Evolutionary conservation across 2,113 vertebrate genomes (phyloP).

Genomic region (Oreochromis spilurus): DNA sequence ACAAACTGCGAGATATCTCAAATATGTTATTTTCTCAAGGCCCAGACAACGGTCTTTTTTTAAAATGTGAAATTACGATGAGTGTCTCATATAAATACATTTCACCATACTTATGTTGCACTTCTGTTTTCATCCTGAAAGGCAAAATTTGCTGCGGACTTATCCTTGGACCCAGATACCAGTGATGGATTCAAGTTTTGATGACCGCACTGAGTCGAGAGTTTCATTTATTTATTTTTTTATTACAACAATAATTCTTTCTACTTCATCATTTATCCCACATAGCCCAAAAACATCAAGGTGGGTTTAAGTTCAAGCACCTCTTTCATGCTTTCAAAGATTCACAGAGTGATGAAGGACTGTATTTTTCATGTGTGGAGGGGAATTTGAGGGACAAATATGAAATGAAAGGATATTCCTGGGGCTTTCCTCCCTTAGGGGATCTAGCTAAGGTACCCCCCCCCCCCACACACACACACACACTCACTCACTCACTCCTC

Average conservation of each 20-base stretch:
- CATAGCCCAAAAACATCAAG: neutral
- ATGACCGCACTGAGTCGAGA: neutral
- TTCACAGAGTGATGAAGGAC: neutral
- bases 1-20: neutral
- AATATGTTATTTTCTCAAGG: neutral
- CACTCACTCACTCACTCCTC: neutral
- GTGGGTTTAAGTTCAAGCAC: neutral
- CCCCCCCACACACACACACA: fast-evolving
- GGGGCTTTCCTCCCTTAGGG: neutral
- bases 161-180: neutral
- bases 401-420: neutral
- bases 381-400: neutral
- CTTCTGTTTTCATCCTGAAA: neutral
- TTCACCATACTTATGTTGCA: neutral
- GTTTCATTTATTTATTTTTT: neutral
- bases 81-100: neutral
- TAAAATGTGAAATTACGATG: neutral
- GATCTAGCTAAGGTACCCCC: neutral
- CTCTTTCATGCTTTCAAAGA: neutral
- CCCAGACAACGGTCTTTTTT: neutral
- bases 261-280: neutral
- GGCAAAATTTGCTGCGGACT: neutral
- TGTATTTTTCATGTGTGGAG: neutral
- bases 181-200: neutral
- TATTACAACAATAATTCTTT: neutral